Evolutionary conservation across 2,797 vertebrate species (phyloP), one percentile per base, ranked within the genome.

Genomic region (Oceanodroma leucorhoa): DNA sequence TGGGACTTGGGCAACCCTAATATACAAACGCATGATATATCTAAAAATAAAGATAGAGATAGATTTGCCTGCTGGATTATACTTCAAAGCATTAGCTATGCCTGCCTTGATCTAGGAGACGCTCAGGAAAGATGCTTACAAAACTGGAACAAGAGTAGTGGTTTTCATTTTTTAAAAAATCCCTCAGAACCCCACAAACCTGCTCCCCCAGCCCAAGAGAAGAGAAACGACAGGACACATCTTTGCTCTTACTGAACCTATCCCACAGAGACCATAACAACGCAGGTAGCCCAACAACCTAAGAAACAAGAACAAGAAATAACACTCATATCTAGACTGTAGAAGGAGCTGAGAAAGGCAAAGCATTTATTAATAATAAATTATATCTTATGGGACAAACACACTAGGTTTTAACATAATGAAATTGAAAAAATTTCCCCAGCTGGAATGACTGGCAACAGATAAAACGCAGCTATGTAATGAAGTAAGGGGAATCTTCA

Each of bases 31-130:
- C 41, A 75, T 15, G 53, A 51, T 53, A 32, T 6, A 87, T 19
- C 90, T 89, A 92, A 96, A 96, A 95, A 73, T 78, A 92, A 87
- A 94, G 64, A 69, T 20, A 83, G 40, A 84, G 40, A 71, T 4
- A 66, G 78, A 75, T 85, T 67, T 84, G 83, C 66, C 65, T 84
- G 64, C 30, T 87, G 71, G 61, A 94, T 95, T 76, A 71, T 6
- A 96, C 64, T 90, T 89, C 78, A 89, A 91, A 93, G 83, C 61
- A 69, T 87, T 46, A 90, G 64, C 61, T 87, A 80, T 46, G 71
- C 46, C 76, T 95, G 94, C 53, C 88, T 93, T 53, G 32, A 80
- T 90, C 77, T 87, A 54, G 27, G 32, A 93, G 85, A 82, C 9
- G 2, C 57, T 67, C 1, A 1, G 71, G 76, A 94, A 95, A 55